Evolutionary conservation across 2,113 vertebrate genomes (phyloP).

Genomic region (Indicator indicator): DNA sequence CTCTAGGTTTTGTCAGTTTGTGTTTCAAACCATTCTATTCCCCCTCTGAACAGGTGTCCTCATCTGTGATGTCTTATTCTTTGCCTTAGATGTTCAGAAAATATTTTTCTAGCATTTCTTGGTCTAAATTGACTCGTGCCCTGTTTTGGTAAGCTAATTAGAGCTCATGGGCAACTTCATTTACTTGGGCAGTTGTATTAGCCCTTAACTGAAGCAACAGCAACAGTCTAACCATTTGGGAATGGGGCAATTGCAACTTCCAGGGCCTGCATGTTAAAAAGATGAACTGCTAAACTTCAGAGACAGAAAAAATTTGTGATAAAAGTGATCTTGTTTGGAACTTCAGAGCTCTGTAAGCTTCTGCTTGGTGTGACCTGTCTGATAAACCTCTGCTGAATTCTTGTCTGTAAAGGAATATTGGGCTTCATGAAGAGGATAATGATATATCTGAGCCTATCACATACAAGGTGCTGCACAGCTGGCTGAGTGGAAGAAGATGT

Average conservation of each 20-base stretch:
- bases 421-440: not conserved
- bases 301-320: not conserved
- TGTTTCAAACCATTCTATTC: not conserved
- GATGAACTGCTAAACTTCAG: not conserved
- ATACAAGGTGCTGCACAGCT: not conserved
- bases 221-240: not conserved
- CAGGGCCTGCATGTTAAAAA: not conserved
- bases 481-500: not conserved
- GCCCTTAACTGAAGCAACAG: not conserved
- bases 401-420: not conserved
- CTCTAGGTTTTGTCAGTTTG: not conserved
- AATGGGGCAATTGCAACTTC: not conserved
- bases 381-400: not conserved
- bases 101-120: constrained; percentile 10
- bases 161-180: not conserved
- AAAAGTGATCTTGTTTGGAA: not conserved
- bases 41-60: not conserved
- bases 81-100: constrained; percentile 13
- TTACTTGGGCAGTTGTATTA: not conserved
- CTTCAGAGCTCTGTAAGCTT: not conserved
- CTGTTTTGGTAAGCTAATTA: not conserved
- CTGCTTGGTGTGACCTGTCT: not conserved
- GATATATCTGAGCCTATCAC: not conserved
- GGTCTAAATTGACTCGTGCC: not conserved
- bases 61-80: constrained; percentile 11